These are phyloP conservation scores for Drosophila nr. perissopoda DNA, from an alignment of 2,888 invertebrate genomes.

Conservation along the genomic window DNA sequence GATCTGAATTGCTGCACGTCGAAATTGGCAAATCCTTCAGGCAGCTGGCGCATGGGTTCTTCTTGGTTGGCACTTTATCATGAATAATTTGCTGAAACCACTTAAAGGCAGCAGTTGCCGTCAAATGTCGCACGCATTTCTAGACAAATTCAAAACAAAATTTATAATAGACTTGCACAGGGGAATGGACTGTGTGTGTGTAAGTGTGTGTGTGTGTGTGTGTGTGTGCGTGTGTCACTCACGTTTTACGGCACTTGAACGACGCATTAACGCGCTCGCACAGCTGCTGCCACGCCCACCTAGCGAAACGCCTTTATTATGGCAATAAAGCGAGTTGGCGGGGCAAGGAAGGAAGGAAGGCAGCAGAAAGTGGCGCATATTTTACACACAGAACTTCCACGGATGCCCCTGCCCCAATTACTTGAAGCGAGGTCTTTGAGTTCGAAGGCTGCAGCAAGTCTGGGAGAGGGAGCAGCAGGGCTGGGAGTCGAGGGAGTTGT, in stretches of 20 bases:
- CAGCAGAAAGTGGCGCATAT: constrained; percentile 70
- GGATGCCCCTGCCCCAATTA: constrained; percentile 18
- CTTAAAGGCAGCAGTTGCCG: constrained; percentile 66
- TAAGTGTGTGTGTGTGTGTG: constrained; percentile 3
- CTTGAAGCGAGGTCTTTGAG: constrained; percentile 17
- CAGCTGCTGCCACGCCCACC: constrained; percentile 65
- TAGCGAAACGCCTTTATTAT: constrained; percentile 67
- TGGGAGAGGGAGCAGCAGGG: too few relatives aligned
- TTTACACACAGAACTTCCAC: constrained; percentile 62
- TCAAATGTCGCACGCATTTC: constrained; percentile 70
- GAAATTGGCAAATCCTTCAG: constrained; percentile 21
- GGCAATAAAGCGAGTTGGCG: constrained; percentile 67
- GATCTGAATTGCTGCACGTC: constrained; percentile 11
- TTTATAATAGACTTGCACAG: constrained; percentile 70
- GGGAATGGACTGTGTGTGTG: neutral
- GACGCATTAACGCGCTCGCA: constrained; percentile 81
- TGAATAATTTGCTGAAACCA: constrained; percentile 78
- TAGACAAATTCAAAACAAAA: constrained; percentile 75
- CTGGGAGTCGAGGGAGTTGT: too few relatives aligned
- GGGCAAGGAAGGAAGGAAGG: constrained; percentile 12
- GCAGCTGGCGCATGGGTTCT: constrained; percentile 1
- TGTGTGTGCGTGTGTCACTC: constrained; percentile 61
- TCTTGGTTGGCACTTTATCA: constrained; percentile 61
- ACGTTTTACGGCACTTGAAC: constrained; percentile 81
- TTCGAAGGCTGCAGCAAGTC: constrained; percentile 13